A percentile compares a stretch with the other conserved stretches of the same genome.
phyloP scores from a whole-genome alignment of 1,140 invertebrate genomes.

The Megalopta genalis region DNA sequence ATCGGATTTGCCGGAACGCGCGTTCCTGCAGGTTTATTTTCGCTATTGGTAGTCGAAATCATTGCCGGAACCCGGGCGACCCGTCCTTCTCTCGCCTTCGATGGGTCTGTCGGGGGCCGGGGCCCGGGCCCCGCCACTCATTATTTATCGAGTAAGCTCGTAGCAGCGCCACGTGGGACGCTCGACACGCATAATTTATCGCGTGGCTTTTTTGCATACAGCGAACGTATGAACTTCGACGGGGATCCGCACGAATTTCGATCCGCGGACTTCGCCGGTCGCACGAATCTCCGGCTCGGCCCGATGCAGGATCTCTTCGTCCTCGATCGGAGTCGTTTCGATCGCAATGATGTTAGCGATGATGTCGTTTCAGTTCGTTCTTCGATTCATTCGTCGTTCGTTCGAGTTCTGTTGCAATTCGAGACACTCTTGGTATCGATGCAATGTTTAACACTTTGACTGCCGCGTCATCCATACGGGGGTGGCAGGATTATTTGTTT shows the following conservation, averaged over 20 bases:
- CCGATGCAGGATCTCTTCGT: too few relatives aligned
- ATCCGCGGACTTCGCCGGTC: not conserved
- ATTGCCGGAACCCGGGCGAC: constrained; percentile 10
- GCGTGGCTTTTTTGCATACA: constrained; percentile 45
- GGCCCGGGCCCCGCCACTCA: constrained; percentile 33
- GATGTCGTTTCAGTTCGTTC: too few relatives aligned
- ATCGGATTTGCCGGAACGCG: constrained; percentile 52
- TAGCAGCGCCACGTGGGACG: constrained; percentile 55
- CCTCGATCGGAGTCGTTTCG: too few relatives aligned
- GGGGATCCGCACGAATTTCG: constrained; percentile 10
- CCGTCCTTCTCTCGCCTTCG: not conserved
- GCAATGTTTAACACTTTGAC: too few relatives aligned
- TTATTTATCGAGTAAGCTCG: constrained; percentile 62
- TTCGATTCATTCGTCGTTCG: too few relatives aligned
- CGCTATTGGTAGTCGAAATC: constrained; percentile 50
- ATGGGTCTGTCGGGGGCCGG: not conserved
- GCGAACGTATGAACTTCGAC: constrained; percentile 36
- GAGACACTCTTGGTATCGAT: too few relatives aligned
- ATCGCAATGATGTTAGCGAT: too few relatives aligned
- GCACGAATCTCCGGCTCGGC: too few relatives aligned
- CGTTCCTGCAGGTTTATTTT: constrained; percentile 56
- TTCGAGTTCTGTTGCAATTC: too few relatives aligned
- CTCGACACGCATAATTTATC: constrained; percentile 65
- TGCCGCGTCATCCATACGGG: too few relatives aligned
- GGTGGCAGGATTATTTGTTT: too few relatives aligned